These are phyloP conservation scores for Bruchidius siliquastri DNA, from an alignment of 2,888 invertebrate genomes.

Conservation along the genomic window DNA sequence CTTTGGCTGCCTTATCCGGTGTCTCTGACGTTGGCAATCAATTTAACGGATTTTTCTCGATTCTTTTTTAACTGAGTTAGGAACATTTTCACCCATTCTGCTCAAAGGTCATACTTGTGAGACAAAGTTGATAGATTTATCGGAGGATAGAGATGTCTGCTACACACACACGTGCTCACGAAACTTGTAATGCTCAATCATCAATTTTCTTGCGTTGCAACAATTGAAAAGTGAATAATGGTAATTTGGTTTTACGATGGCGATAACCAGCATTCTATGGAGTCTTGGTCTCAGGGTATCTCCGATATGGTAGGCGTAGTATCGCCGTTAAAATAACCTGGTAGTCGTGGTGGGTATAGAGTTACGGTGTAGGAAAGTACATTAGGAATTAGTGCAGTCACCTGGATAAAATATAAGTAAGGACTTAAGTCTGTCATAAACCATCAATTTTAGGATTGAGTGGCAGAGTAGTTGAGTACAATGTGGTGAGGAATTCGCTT, in stretches of 20 bases:
- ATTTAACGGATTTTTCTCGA: too few relatives aligned
- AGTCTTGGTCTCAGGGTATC: constrained; percentile 12
- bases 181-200: not conserved
- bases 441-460: too few relatives aligned
- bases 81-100: too few relatives aligned
- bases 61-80: too few relatives aligned
- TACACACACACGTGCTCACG: not conserved
- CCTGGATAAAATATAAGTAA: not conserved
- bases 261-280: constrained; percentile 14
- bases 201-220: not conserved
- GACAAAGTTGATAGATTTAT: not conserved
- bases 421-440: too few relatives aligned
- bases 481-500: too few relatives aligned
- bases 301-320: constrained; percentile 20
- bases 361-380: constrained; percentile 26
- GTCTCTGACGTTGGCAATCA: too few relatives aligned
- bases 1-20: too few relatives aligned
- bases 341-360: constrained; percentile 24
- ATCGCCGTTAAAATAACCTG: constrained; percentile 24
- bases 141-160: not conserved
- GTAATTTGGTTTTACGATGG: constrained; percentile 16
- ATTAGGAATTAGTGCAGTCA: not conserved
- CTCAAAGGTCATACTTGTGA: not conserved
- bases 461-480: too few relatives aligned
- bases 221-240: constrained; percentile 13